Base-by-base conservation (phyloP, 2,888 invertebrate genomes). In the Crocallis elinguaria region DNA sequence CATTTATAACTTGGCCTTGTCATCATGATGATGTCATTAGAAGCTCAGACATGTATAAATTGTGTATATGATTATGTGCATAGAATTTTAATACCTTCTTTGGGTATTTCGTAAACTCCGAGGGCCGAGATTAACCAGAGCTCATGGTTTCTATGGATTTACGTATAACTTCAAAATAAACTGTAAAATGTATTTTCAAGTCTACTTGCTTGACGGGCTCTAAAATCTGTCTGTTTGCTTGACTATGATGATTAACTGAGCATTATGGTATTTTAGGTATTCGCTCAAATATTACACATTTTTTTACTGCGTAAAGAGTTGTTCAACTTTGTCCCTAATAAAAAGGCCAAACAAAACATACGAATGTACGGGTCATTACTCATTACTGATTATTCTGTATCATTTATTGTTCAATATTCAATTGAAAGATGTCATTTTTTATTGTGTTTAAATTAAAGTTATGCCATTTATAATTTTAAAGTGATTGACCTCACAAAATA, bases 401-500 rank as follows among this genome's bases (percentile, higher is more conserved):
- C 25, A 16, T 35, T 17, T 29, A 30, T 41, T 25, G 25, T 25
- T 25, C 25, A 1, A 25, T 35, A 7, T 25, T 6, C 12, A 16
- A 29, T 25, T 17, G 16, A 19, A 27, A 36, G 19, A 19, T 17
- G 17, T 29, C 3, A 27, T 41, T 46, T 42, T 12, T 12, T 19
- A 19, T 25, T 51, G 9, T 16, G 35, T 32, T 25, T 46, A 9
- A 44, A 38, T 55, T 52, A 14, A 39, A 45, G 46, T 36, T 29
- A 39, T 32, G 39, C 44, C 16, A 13, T 52, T 48, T 43, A 52
- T 59, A 38, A 27, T 33, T 38, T 25, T 37, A 16, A 32, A 49
- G 57, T 49, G 50, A 60, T 56, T 49, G 62, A 51, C 55, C 59
- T 49, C 23, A 39, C 19, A 36, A 32, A 30, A 35, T 39, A 19